These are phyloP conservation scores for Pygathrix nemaeus DNA, from an alignment of 2,113 vertebrate genomes.

Conservation along the genomic window DNA sequence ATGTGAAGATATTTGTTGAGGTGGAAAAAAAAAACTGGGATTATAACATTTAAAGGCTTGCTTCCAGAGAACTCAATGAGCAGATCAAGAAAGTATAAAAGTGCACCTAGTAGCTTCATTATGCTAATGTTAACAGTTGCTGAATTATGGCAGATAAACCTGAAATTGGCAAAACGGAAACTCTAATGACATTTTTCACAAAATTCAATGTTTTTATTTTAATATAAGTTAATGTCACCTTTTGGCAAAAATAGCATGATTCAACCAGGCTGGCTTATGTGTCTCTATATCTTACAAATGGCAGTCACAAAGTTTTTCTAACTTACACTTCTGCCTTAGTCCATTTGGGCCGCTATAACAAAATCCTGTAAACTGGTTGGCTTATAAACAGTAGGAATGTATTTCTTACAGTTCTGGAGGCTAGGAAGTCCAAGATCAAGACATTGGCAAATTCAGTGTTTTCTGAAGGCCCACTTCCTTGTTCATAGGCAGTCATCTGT, in stretches of 20 bases:
- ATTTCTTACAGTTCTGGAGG: background rate
- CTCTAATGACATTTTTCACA: background rate
- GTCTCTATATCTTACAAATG: background rate
- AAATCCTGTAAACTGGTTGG: background rate
- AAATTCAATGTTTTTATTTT: background rate
- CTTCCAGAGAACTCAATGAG: background rate
- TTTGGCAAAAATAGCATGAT: background rate
- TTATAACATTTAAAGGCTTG: background rate
- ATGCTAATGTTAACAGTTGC: background rate
- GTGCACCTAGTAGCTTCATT: background rate
- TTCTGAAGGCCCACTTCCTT: background rate
- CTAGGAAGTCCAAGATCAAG: background rate
- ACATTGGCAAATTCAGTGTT: background rate
- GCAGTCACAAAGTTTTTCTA: background rate
- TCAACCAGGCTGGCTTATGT: background rate
- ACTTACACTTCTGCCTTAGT: background rate
- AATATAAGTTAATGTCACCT: background rate
- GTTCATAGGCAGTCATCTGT: background rate
- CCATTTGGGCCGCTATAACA: background rate
- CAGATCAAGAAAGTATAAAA: background rate
- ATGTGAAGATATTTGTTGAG: background rate
- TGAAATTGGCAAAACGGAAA: background rate
- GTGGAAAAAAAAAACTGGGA: background rate
- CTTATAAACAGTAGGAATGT: background rate
- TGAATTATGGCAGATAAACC: background rate